These are phyloP conservation scores for Pachydiplax longipennis DNA, from an alignment of 2,888 invertebrate species.

Conservation along the genomic window DNA sequence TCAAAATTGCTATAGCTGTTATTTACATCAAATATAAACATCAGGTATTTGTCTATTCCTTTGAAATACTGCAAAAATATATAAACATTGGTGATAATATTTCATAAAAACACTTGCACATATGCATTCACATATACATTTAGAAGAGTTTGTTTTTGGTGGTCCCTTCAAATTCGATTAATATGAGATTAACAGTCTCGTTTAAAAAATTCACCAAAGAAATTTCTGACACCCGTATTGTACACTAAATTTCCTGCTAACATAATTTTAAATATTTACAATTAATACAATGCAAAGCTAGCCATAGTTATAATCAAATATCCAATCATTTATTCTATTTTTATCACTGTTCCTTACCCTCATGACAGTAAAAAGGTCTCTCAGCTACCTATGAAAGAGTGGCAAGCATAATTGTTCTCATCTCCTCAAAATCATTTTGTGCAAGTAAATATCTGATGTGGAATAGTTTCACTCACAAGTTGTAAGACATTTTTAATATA, in stretches of 20 bases:
- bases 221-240: conserved; percentile 16
- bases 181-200: not conserved
- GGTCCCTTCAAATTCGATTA: conserved; percentile 29
- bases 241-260: not conserved
- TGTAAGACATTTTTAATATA: too few species aligned
- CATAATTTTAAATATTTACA: not conserved
- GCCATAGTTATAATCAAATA: not conserved
- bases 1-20: not conserved
- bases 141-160: not conserved
- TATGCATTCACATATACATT: not conserved
- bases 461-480: too few species aligned
- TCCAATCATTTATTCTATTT: not conserved
- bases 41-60: not conserved
- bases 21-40: not conserved
- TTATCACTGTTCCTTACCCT: too few species aligned
- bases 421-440: too few species aligned
- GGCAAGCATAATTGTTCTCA: too few species aligned
- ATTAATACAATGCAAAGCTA: not conserved
- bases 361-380: too few species aligned
- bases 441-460: too few species aligned
- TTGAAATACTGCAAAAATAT: conserved; percentile 34
- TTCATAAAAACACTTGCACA: not conserved
- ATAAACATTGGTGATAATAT: not conserved
- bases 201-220: not conserved
- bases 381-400: too few species aligned